Evolutionary conservation across 2,797 vertebrate species (phyloP).

Genomic region (Salarias fasciatus): DNA sequence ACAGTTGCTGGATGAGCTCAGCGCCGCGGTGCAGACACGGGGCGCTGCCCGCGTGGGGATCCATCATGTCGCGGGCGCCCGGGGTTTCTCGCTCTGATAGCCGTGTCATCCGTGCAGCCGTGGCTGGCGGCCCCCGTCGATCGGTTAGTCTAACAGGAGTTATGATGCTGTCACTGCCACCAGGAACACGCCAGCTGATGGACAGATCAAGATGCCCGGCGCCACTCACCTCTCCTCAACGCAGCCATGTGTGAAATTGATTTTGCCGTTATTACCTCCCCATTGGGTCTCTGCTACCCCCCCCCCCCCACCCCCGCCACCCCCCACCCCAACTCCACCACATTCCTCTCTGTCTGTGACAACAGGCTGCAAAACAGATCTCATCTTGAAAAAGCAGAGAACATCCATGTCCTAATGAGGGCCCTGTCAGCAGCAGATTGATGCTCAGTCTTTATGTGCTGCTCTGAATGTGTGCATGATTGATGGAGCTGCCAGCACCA

Average conservation of each 20-base stretch:
- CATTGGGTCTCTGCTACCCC: conserved; percentile 14
- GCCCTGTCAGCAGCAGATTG: conserved; percentile 57
- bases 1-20: conserved; percentile 24
- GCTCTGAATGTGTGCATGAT: conserved; percentile 43
- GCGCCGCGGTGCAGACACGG: not conserved
- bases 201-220: conserved; percentile 66
- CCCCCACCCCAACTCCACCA: not conserved
- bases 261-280: conserved; percentile 66
- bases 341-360: conserved; percentile 23
- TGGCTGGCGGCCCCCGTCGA: conserved; percentile 36
- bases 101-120: conserved; percentile 42
- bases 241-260: conserved; percentile 79
- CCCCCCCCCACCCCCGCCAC: too few relatives aligned
- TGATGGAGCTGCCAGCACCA: conserved; percentile 42
- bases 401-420: conserved; percentile 46
- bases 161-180: conserved; percentile 38
- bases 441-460: conserved; percentile 39
- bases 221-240: conserved; percentile 59
- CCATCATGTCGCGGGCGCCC: conserved; percentile 21
- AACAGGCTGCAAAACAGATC: conserved; percentile 30
- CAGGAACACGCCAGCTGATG: conserved; percentile 42
- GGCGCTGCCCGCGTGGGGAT: not conserved
- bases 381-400: conserved; percentile 31
- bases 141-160: conserved; percentile 47
- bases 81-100: conserved; percentile 48